These are phyloP conservation scores for Pseudopleuronectes americanus DNA, from an alignment of 2,797 vertebrate genomes.

Conservation along the genomic window DNA sequence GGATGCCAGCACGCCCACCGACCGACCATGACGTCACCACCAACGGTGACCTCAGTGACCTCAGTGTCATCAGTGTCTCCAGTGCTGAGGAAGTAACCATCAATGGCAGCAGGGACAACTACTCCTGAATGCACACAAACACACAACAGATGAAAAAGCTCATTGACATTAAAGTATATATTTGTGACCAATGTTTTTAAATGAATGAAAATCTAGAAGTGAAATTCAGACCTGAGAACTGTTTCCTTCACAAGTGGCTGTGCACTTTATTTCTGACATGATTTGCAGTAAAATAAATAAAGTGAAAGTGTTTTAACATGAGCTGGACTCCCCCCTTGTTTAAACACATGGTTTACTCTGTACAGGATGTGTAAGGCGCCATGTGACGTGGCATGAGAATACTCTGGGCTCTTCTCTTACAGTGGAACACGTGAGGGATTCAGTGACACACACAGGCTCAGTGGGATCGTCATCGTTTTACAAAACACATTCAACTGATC, in stretches of 20 bases:
- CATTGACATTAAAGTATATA: background rate
- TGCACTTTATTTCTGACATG: conserved; percentile 77
- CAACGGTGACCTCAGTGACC: background rate
- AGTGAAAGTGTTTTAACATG: conserved; percentile 72
- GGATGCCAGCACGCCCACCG: conserved; percentile 59
- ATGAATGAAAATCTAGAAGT: conserved; percentile 24
- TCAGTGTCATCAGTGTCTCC: background rate
- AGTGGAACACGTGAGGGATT: conserved; percentile 9
- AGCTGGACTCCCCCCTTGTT: conserved; percentile 45
- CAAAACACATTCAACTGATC: conserved; percentile 78
- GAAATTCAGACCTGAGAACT: conserved; percentile 24
- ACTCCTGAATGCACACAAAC: conserved; percentile 15
- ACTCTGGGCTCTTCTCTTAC: conserved; percentile 11
- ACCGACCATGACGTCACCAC: background rate
- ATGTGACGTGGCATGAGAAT: conserved; percentile 26
- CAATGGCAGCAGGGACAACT: conserved; percentile 4
- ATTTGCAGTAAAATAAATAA: conserved; percentile 82
- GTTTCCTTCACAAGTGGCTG: conserved; percentile 54
- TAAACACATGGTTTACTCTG: conserved; percentile 42
- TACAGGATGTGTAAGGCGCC: conserved; percentile 39
- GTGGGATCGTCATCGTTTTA: conserved; percentile 51
- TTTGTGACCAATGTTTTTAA: conserved; percentile 5
- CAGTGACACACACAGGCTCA: conserved; percentile 43
- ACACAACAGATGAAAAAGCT: background rate
- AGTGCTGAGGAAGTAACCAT: conserved; percentile 25